These are phyloP conservation scores for Rana temporaria DNA, from an alignment of 2,113 vertebrate species.

Conservation along the genomic window DNA sequence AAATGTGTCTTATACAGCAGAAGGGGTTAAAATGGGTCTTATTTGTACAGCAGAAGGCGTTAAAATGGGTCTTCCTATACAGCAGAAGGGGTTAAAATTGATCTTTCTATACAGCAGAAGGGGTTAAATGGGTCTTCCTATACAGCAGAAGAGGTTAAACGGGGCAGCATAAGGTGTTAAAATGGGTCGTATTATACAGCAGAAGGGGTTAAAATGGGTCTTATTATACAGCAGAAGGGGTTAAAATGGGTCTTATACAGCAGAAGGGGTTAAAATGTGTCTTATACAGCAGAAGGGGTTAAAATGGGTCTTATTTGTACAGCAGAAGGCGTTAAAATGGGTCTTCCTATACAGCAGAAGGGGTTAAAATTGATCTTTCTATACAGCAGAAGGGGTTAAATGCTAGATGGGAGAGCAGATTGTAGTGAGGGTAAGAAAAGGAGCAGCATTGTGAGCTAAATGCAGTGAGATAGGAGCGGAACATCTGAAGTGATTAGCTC, in stretches of 20 bases:
- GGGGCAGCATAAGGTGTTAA: too few relatives aligned
- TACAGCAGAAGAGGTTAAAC: conserved; percentile 45
- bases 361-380: not conserved
- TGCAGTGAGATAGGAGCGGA: conserved; percentile 70
- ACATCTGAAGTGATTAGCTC: conserved; percentile 73
- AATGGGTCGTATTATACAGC: too few relatives aligned
- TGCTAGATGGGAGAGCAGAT: conserved; percentile 46
- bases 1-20: not conserved
- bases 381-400: conserved; percentile 43
- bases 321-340: too few relatives aligned
- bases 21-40: conserved; percentile 53
- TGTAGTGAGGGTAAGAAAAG: conserved; percentile 43
- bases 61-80: not conserved
- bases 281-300: conserved; percentile 32
- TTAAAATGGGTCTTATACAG: too few relatives aligned
- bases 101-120: too few relatives aligned
- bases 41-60: too few relatives aligned
- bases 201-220: not conserved
- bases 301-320: too few relatives aligned
- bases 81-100: conserved; percentile 48
- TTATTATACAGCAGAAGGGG: conserved; percentile 14
- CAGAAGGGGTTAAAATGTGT: not conserved
- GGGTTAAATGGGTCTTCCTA: not conserved
- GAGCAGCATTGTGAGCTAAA: conserved; percentile 51
- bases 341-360: too few relatives aligned